Evolutionary conservation across 1,140 invertebrate species (phyloP).

Genomic region (Globodera ellingtonae): DNA sequence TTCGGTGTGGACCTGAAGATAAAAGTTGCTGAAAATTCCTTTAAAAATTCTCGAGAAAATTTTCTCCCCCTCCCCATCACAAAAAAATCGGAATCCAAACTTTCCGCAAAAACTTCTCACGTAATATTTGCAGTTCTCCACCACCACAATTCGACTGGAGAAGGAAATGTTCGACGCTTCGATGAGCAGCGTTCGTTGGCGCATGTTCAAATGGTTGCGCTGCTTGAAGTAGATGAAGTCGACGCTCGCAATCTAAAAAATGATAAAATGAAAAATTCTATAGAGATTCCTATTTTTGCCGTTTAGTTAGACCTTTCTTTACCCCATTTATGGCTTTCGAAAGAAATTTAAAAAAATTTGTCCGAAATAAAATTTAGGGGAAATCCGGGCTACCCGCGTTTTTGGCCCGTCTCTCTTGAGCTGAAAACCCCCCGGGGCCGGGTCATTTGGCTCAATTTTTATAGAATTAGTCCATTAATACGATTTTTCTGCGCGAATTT

Average conservation of each 20-base stretch:
- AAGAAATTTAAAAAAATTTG: background rate
- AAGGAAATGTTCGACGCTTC: constrained; percentile 94
- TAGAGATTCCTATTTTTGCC: too few relatives aligned
- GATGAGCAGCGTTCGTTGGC: constrained; percentile 80
- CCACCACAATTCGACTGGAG: constrained; percentile 78
- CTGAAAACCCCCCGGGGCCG: too few relatives aligned
- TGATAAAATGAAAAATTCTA: background rate
- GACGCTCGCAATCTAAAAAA: constrained; percentile 84
- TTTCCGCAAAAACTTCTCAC: constrained; percentile 70
- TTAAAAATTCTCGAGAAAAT: constrained; percentile 52
- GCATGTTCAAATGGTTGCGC: constrained; percentile 82
- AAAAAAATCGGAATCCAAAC: too few relatives aligned
- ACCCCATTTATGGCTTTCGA: background rate
- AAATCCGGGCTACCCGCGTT: too few relatives aligned
- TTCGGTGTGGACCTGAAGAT: constrained; percentile 83
- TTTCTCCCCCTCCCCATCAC: too few relatives aligned
- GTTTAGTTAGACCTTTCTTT: too few relatives aligned
- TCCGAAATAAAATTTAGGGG: background rate
- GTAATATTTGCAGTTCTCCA: constrained; percentile 89
- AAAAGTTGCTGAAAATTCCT: background rate
- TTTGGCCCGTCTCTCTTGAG: too few relatives aligned
- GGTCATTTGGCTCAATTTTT: too few relatives aligned
- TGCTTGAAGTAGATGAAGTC: constrained; percentile 90
- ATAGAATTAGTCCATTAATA: too few relatives aligned
- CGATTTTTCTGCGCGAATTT: too few relatives aligned